Base-by-base conservation (phyloP, 2,113 vertebrate species). In the Aleadryas rufinucha region DNA sequence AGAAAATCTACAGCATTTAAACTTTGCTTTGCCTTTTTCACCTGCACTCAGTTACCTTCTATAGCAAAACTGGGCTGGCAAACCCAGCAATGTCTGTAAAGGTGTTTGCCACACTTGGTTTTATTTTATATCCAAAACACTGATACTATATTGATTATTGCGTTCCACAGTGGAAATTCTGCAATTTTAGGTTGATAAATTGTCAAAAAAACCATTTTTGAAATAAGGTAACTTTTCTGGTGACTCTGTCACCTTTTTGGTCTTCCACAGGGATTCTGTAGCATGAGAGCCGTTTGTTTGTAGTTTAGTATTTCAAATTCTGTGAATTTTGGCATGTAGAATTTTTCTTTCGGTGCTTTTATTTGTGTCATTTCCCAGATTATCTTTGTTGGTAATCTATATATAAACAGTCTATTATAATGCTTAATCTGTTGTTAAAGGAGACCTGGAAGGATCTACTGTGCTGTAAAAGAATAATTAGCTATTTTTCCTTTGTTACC, bases 381-480 rank as follows among this genome's bases (percentile, higher is more conserved):
- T 66, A 81, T 53, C 26, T 76, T 91, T 71, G 37, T 64, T 81
- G 77, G 28, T 75, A 71, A 75, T 76, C 56, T 93, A 0, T 59
- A 18, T 49, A 41, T 86, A 78, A 90, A 77, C 61, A 75, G 35
- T 42, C n/a, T 65, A 24, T 82, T 84, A 31, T 28, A 74, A 63
- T 87, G 64, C 42, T 64, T 74, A 53, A 53, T 91, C 68, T 2
- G 9, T 81, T 88, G 76, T 80, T 91, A 89, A 90, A 85, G 66
- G 44, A 70, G 50, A 92, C 42, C 65, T 92, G 59, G 60, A 68
- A 96, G 78, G 83, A 97, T 95, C 80, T 81, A 63, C 91, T 75
- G 53, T 77, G 59, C 92, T 92, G 75, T 95, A 85, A 96, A 96
- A 95, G 92, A 95, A 93, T 97, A 97, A 98, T 98, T 97, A 97